phyloP scores from a whole-genome alignment of 2,888 invertebrate species.

The Quadroppia sp. region DNA sequence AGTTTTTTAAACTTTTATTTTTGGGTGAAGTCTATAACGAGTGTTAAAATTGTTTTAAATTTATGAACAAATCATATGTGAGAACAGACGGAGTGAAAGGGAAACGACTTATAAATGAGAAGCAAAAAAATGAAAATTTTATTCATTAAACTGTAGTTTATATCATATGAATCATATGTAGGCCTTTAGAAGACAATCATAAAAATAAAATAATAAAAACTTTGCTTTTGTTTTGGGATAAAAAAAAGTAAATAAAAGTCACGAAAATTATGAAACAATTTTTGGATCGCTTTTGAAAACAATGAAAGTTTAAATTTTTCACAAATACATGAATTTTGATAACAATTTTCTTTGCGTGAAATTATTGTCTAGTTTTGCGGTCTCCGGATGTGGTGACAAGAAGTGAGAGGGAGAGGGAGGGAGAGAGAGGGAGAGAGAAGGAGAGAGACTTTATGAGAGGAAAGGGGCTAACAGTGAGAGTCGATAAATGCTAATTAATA shows the following conservation, averaged over 20 bases:
- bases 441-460: too few species aligned
- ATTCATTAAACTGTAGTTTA: neutral
- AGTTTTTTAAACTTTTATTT: neutral
- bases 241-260: too few species aligned
- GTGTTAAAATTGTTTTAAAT: neutral
- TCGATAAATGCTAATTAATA: conserved; percentile 19
- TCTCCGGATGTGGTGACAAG: conserved; percentile 1
- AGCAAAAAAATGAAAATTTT: neutral
- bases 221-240: conserved; percentile 1
- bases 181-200: neutral
- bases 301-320: neutral
- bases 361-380: neutral
- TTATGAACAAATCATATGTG: neutral
- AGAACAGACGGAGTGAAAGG: neutral
- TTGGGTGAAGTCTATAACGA: neutral
- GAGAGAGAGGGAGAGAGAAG: neutral
- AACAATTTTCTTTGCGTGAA: neutral
- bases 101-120: neutral
- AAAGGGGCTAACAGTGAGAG: neutral
- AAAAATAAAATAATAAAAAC: neutral
- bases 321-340: neutral
- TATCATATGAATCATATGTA: too few species aligned
- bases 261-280: neutral
- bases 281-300: neutral
- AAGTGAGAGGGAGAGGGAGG: neutral